Evolutionary conservation across 2,113 vertebrate genomes (phyloP).

Genomic region (Caranx melampygus): DNA sequence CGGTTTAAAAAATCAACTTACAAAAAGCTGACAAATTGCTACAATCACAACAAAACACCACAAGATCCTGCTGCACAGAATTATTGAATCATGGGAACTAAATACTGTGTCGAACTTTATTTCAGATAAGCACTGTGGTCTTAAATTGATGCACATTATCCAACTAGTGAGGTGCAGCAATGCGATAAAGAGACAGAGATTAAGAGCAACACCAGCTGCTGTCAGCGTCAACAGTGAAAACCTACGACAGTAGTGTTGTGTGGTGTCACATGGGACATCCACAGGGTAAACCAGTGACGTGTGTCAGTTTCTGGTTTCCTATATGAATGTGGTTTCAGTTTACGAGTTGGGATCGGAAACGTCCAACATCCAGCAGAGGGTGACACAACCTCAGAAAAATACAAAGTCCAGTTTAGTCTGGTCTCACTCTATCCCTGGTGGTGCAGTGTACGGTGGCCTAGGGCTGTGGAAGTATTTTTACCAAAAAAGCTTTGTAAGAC

Average conservation of each 20-base stretch:
- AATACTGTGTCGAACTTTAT: not conserved
- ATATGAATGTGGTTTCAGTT: not conserved
- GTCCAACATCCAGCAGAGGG: constrained; percentile 12
- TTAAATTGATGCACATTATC: too few species aligned
- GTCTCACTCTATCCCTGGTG: not conserved
- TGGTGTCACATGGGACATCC: not conserved
- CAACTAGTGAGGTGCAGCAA: too few species aligned
- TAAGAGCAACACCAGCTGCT: too few species aligned
- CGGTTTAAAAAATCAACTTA: not conserved
- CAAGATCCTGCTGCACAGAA: too few species aligned
- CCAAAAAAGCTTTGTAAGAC: not conserved
- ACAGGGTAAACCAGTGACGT: not conserved
- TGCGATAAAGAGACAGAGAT: too few species aligned
- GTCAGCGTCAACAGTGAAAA: not conserved
- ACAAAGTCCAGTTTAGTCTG: not conserved
- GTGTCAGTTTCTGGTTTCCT: not conserved
- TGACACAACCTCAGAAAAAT: not conserved
- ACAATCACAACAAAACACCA: too few species aligned
- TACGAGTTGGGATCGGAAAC: too few species aligned
- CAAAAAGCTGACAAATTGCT: too few species aligned
- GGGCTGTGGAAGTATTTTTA: not conserved
- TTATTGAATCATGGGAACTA: too few species aligned
- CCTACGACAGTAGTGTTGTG: not conserved
- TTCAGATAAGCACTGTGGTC: not conserved
- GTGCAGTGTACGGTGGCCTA: too few species aligned